Evolutionary conservation across 2,888 invertebrate species (phyloP).

Genomic region (Asteroscopus sphinx): DNA sequence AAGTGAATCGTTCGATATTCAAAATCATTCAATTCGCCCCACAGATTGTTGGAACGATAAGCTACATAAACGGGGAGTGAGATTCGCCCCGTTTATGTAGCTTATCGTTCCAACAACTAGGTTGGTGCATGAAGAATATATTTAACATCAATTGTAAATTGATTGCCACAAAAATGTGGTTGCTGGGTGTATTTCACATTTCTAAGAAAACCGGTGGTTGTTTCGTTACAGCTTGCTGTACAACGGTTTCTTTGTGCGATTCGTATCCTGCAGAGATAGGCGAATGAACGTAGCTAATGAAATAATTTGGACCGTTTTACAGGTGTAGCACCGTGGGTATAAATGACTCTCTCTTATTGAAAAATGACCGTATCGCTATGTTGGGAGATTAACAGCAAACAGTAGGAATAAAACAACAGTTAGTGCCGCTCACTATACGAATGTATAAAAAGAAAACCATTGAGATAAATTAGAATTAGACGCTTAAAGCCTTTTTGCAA

Average conservation of each 20-base stretch:
- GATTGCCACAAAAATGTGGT: slow-evolving; percentile 38
- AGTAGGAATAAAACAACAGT: slow-evolving; percentile 59
- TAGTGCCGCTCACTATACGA: slow-evolving; percentile 54
- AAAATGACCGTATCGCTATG: slow-evolving; percentile 55
- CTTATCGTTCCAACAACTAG: slow-evolving; percentile 25
- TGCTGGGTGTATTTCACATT: slow-evolving; percentile 30
- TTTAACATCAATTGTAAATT: slow-evolving; percentile 27
- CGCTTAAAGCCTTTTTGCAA: slow-evolving; percentile 50
- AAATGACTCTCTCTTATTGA: slow-evolving; percentile 52
- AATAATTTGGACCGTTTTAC: slow-evolving; percentile 55
- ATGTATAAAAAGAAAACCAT: slow-evolving; percentile 56
- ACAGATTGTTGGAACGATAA: too few relatives aligned
- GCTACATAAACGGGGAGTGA: too few relatives aligned
- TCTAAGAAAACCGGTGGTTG: slow-evolving; percentile 35
- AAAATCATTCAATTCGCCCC: too few relatives aligned
- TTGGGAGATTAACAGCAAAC: slow-evolving; percentile 51
- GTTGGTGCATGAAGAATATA: slow-evolving; percentile 34
- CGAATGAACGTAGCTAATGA: slow-evolving; percentile 54
- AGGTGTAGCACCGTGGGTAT: slow-evolving; percentile 45
- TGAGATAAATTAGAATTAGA: slow-evolving; percentile 64
- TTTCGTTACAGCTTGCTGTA: slow-evolving; percentile 46
- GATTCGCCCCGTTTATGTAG: slow-evolving; percentile 19
- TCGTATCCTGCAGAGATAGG: slow-evolving; percentile 51
- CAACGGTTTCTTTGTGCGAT: slow-evolving; percentile 55
- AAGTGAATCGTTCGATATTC: slow-evolving; percentile 9